A percentile compares a stretch with the other conserved stretches of the same genome.
phyloP scores from a whole-genome alignment of 2,113 vertebrate genomes.

The Sylvilagus bachmani region DNA sequence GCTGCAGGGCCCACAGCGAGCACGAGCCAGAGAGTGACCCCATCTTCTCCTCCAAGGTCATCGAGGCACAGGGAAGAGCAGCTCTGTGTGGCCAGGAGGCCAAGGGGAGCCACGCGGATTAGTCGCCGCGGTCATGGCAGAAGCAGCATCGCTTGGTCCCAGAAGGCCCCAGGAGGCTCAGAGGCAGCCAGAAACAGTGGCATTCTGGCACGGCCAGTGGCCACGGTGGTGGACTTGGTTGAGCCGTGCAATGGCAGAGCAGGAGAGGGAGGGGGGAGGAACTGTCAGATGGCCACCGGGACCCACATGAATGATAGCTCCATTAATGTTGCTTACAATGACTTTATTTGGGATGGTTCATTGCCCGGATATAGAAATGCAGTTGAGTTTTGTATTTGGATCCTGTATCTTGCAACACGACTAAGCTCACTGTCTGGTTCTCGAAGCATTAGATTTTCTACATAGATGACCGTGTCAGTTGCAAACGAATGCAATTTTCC shows the following conservation, averaged over 20 bases:
- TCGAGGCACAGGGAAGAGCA: neutral
- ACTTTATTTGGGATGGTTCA: neutral
- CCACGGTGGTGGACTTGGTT: neutral
- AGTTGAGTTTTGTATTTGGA: neutral
- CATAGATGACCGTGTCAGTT: neutral
- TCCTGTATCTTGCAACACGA: neutral
- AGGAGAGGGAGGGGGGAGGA: too few species aligned
- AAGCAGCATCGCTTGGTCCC: neutral
- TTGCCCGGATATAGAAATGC: neutral
- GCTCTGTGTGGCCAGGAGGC: fast-evolving
- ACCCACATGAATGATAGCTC: neutral
- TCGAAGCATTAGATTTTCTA: neutral
- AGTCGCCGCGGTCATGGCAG: neutral
- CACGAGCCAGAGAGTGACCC: neutral
- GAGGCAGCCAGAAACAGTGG: neutral
- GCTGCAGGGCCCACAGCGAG: neutral
- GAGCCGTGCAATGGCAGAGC: neutral
- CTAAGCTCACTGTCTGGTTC: neutral
- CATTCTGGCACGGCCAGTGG: neutral
- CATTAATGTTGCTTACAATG: neutral
- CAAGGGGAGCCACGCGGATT: neutral
- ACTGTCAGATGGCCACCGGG: too few species aligned
- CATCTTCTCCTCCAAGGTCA: neutral
- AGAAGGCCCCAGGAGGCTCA: neutral
- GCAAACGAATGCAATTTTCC: neutral